phyloP scores from a whole-genome alignment of 64 coral and sea anemone genomes.

The Montipora efflorescens region DNA sequence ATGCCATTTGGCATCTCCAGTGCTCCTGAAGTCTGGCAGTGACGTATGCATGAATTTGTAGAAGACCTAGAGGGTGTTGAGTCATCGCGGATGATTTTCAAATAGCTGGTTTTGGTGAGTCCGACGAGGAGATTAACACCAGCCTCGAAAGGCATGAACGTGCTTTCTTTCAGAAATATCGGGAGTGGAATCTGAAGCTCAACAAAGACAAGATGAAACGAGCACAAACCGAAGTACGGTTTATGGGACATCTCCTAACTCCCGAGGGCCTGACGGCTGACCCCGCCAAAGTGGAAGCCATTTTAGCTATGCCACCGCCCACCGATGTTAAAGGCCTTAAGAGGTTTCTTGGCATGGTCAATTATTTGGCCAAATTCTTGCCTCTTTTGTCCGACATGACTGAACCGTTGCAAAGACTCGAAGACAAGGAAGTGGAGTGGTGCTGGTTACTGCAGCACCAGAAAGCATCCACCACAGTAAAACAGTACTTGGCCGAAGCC shows the following conservation, averaged over 20 bases:
- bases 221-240: not conserved
- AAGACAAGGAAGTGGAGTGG: not conserved
- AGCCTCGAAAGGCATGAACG: constrained; percentile 9
- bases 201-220: constrained; percentile 35
- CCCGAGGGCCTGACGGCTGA: constrained; percentile 30
- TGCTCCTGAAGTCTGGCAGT: no score
- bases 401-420: no score
- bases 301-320: not conserved
- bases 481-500: constrained; percentile 1
- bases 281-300: constrained; percentile 44
- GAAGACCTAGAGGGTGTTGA: no score
- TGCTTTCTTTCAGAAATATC: not conserved
- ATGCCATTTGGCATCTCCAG: no score
- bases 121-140: not conserved
- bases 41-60: no score
- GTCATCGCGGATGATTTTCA: no score
- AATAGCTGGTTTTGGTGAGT: no score
- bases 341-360: no score
- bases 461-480: constrained; percentile 29
- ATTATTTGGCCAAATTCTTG: no score
- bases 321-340: no score
- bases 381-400: not conserved
- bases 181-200: not conserved
- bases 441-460: not conserved
- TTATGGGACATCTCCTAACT: constrained; percentile 56